Evolutionary conservation across 2,113 vertebrate genomes (phyloP).

Genomic region (Aleadryas rufinucha): DNA sequence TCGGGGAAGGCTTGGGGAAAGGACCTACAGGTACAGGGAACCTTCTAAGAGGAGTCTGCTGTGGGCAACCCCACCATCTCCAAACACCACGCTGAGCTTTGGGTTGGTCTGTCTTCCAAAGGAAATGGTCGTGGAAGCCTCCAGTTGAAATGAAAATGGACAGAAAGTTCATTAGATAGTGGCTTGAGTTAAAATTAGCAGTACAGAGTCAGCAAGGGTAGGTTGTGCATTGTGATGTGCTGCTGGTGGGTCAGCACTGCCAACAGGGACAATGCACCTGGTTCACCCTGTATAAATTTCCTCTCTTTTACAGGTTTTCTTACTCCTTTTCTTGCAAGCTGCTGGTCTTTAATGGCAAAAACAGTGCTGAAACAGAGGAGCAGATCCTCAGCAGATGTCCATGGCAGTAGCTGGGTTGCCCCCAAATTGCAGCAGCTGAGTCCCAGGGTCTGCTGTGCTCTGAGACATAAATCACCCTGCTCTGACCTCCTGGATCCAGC

Average conservation of each 20-base stretch:
- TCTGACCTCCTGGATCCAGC: neutral
- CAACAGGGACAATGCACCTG: neutral
- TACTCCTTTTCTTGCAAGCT: neutral
- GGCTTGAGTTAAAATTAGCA: neutral
- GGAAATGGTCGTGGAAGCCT: neutral
- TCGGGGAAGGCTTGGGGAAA: neutral
- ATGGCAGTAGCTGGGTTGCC: neutral
- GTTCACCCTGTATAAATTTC: neutral
- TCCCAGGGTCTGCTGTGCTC: neutral
- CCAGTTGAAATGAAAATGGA: neutral
- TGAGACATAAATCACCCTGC: neutral
- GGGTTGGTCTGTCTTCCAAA: neutral
- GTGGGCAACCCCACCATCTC: neutral
- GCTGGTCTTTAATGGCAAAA: neutral
- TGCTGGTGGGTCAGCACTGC: neutral
- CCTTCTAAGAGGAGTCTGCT: neutral
- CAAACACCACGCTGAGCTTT: neutral
- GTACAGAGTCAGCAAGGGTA: neutral
- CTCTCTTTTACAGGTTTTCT: neutral
- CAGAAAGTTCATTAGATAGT: neutral
- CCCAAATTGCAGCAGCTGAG: constrained; percentile 13
- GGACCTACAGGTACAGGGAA: neutral
- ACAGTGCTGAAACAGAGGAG: neutral
- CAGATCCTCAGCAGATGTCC: constrained; percentile 9
- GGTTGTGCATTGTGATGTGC: neutral